These are phyloP conservation scores for Dipodomys ordii DNA, from an alignment of 2,113 vertebrate species.

Conservation along the genomic window DNA sequence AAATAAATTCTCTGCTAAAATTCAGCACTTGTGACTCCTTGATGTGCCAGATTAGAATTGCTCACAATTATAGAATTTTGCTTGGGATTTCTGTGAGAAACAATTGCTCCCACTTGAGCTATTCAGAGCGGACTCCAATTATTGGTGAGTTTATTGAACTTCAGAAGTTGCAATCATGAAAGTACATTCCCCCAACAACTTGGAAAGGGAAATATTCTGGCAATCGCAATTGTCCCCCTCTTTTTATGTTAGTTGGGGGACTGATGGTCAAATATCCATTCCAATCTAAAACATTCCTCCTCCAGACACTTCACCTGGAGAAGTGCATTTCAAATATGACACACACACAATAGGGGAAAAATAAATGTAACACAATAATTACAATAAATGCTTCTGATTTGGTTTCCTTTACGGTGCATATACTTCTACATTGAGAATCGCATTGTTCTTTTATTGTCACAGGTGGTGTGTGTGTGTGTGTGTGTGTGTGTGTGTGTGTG, in stretches of 20 bases:
- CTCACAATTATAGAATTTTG: constrained; percentile 50
- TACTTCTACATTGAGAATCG: neutral
- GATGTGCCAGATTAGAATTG: constrained; percentile 38
- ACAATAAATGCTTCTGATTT: constrained; percentile 62
- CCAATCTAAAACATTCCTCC: constrained; percentile 33
- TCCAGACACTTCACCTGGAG: constrained; percentile 54
- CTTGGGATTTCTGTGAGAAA: constrained; percentile 60
- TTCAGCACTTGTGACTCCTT: constrained; percentile 14
- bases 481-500: neutral
- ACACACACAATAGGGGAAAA: constrained; percentile 1
- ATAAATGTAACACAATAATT: constrained; percentile 45
- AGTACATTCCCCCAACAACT: constrained; percentile 54
- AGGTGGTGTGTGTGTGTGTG: too few relatives aligned
- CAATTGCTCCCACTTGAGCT: constrained; percentile 74
- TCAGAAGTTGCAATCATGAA: constrained; percentile 62
- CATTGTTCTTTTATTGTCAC: neutral
- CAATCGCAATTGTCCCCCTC: neutral
- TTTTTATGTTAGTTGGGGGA: neutral
- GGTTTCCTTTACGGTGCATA: neutral
- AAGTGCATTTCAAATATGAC: constrained; percentile 57
- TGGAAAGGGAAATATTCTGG: too few relatives aligned
- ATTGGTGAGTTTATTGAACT: constrained; percentile 77
- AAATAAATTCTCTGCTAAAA: constrained; percentile 36
- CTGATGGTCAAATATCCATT: constrained; percentile 55
- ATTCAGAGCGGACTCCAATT: constrained; percentile 66